Evolutionary conservation across 2,888 invertebrate genomes (phyloP).

Genomic region (Apodemia hepburni): DNA sequence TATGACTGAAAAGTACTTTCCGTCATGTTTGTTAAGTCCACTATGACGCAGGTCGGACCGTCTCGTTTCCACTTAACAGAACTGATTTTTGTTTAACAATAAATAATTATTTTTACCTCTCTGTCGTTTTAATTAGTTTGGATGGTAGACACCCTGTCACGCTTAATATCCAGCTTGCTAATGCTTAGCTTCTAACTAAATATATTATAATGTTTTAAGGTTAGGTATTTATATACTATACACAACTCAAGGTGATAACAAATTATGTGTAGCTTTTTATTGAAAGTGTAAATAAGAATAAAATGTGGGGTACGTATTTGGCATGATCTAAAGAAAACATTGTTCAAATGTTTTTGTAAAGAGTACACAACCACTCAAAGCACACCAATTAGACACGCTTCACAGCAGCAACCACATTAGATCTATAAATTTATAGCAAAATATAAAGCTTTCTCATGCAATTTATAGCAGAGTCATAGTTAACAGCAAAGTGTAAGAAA

Average conservation of each 20-base stretch:
- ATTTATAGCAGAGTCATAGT: neutral
- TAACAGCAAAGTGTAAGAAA: neutral
- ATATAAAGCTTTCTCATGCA: conserved; percentile 5
- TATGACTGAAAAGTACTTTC: conserved; percentile 30
- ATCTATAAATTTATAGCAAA: neutral
- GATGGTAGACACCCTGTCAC: conserved; percentile 58
- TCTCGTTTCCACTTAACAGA: conserved; percentile 71
- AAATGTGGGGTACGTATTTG: neutral
- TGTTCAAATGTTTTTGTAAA: neutral
- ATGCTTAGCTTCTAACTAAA: conserved; percentile 56
- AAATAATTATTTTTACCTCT: conserved; percentile 62
- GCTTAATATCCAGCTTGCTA: conserved; percentile 64
- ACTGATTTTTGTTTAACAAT: conserved; percentile 76
- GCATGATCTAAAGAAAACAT: neutral
- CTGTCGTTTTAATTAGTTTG: conserved; percentile 66
- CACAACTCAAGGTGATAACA: neutral
- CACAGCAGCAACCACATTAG: conserved; percentile 2
- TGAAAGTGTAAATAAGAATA: neutral
- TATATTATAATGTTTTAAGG: conserved; percentile 10
- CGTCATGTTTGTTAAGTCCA: conserved; percentile 59
- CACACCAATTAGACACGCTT: conserved; percentile 11
- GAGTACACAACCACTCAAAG: conserved; percentile 2
- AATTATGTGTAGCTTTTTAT: neutral
- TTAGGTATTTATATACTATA: conserved; percentile 5
- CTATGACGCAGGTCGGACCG: conserved; percentile 61